Percentiles rank a stretch among this genome's conserved stretches.
Conservation (phyloP, 1,140 invertebrate species). For the Atta cephalotes region DNA sequence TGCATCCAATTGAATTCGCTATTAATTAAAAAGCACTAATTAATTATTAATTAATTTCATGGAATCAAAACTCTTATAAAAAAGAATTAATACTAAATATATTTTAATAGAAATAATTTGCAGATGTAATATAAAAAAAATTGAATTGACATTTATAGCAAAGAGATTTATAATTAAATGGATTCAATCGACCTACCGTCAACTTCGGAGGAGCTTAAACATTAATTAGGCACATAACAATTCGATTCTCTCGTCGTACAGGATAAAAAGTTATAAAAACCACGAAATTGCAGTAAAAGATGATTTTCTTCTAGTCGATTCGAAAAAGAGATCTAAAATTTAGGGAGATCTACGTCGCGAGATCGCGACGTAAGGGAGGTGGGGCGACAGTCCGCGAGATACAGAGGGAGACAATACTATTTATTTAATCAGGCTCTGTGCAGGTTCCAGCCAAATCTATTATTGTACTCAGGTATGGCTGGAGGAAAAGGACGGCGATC, state of each 20-base stretch:
- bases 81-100: too few species aligned
- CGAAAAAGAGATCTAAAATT: not conserved
- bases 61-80: too few species aligned
- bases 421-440: slow-evolving; percentile 85
- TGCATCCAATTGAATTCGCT: too few species aligned
- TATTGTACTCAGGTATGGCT: slow-evolving; percentile 85
- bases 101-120: too few species aligned
- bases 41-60: too few species aligned
- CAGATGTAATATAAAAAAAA: too few species aligned
- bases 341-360: slow-evolving; percentile 14
- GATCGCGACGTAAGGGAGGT: slow-evolving; percentile 39
- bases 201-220: not conserved
- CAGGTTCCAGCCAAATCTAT: slow-evolving; percentile 87
- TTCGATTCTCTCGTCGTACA: not conserved
- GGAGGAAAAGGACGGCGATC: slow-evolving; percentile 79
- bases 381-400: slow-evolving; percentile 71
- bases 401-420: slow-evolving; percentile 82
- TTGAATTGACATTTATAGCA: too few species aligned
- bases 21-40: too few species aligned
- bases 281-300: slow-evolving; percentile 24
- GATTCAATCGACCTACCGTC: too few species aligned
- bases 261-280: slow-evolving; percentile 62
- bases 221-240: slow-evolving; percentile 29
- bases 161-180: too few species aligned
- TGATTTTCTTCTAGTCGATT: not conserved